A percentile compares a stretch with the other conserved stretches of the same genome.
Evolutionary conservation across 2,113 vertebrate genomes (phyloP).

Genomic region (Gallinago undulata): DNA sequence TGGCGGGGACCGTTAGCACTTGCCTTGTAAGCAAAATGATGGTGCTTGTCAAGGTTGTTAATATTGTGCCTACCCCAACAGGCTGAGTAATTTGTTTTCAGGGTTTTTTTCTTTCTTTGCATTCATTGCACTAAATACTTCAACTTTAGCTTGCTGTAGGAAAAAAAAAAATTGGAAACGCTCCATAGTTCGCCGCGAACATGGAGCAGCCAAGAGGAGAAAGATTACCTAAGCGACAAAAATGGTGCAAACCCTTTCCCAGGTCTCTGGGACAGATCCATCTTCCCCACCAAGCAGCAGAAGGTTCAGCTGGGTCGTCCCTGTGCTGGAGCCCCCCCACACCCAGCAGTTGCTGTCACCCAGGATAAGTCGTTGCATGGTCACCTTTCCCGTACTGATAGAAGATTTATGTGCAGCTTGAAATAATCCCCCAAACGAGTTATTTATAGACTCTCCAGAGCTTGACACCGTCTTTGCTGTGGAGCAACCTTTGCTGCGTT

Average conservation of each 20-base stretch:
- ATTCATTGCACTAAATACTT: neutral
- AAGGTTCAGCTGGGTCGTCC: fast-evolving
- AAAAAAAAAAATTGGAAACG: neutral
- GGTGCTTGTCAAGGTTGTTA: neutral
- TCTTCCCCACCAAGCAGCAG: neutral
- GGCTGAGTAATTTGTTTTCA: neutral
- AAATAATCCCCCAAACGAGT: neutral
- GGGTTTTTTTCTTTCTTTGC: neutral
- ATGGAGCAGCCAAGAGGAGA: neutral
- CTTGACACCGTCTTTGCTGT: fast-evolving
- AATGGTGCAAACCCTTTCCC: no score
- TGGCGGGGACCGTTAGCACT: neutral
- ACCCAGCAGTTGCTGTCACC: fast-evolving
- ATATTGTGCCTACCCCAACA: neutral
- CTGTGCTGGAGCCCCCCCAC: fast-evolving
- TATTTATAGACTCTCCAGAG: neutral
- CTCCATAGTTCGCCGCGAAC: neutral
- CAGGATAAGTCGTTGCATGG: fast-evolving
- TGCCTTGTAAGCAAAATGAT: constrained; percentile 12
- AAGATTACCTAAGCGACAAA: neutral
- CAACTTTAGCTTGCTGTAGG: neutral
- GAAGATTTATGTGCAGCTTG: neutral
- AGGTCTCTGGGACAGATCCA: fast-evolving
- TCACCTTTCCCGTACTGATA: neutral
- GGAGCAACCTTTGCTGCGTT: neutral